phyloP scores from a whole-genome alignment of 1,140 invertebrate genomes.

The Samia ricini region DNA sequence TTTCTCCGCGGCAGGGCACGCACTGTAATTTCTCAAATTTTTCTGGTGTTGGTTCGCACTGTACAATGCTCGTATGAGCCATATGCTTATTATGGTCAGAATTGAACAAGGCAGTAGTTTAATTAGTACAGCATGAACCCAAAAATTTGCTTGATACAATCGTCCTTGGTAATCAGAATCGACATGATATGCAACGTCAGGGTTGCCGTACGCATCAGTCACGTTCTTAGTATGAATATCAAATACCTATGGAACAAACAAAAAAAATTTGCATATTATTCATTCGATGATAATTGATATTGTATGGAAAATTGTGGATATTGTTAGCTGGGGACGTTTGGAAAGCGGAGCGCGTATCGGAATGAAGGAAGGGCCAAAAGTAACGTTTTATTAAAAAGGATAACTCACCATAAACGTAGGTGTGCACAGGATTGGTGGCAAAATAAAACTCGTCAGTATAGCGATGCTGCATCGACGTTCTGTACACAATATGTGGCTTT shows the following conservation, averaged over 20 bases:
- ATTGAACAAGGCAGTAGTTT: slow-evolving; percentile 91
- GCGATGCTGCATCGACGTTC: slow-evolving; percentile 85
- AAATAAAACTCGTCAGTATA: slow-evolving; percentile 84
- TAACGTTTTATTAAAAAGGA: not conserved
- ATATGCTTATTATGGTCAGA: slow-evolving; percentile 89
- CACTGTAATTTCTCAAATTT: slow-evolving; percentile 81
- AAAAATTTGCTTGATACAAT: slow-evolving; percentile 87
- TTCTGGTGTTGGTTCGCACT: slow-evolving; percentile 84
- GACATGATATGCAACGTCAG: slow-evolving; percentile 81
- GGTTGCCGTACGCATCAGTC: slow-evolving; percentile 49
- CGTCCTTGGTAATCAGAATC: slow-evolving; percentile 80
- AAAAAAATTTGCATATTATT: slow-evolving; percentile 22
- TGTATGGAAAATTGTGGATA: slow-evolving; percentile 40
- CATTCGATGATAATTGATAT: slow-evolving; percentile 56
- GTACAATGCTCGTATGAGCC: slow-evolving; percentile 87
- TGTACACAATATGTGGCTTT: slow-evolving; percentile 80
- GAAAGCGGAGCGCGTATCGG: not conserved
- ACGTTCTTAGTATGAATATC: slow-evolving; percentile 67
- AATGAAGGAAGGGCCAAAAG: not conserved
- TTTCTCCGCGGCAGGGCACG: slow-evolving; percentile 71
- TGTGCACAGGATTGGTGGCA: slow-evolving; percentile 87
- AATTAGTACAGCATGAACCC: slow-evolving; percentile 90
- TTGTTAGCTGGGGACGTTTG: not conserved
- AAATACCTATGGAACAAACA: slow-evolving; percentile 56
- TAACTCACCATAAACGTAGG: slow-evolving; percentile 85